A percentile compares a stretch with the other conserved stretches of the same genome.
Evolutionary conservation across 2,888 invertebrate species (phyloP).

Genomic region (Thymelicus sylvestris): DNA sequence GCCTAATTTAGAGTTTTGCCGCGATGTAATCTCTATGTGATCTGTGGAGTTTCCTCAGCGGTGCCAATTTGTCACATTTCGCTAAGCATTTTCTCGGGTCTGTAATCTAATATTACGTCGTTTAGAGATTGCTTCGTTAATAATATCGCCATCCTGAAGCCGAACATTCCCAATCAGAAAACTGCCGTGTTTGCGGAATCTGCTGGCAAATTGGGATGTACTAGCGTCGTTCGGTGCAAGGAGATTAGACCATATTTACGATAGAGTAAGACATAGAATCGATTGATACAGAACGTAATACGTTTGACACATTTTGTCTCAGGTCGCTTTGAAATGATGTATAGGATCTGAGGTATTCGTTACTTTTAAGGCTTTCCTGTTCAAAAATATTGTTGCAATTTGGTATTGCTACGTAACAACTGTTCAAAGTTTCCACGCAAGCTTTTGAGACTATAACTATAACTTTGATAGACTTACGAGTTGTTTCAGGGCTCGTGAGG

Average conservation of each 20-base stretch:
- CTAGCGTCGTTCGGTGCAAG: neutral
- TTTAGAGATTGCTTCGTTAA: constrained; percentile 24
- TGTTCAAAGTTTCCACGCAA: neutral
- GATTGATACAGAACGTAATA: neutral
- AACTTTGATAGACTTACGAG: no score
- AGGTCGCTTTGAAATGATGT: constrained; percentile 3
- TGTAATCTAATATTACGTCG: constrained; percentile 10
- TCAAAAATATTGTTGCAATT: neutral
- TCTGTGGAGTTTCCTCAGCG: neutral
- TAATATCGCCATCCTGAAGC: constrained; percentile 11
- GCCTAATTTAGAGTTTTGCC: neutral
- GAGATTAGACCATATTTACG: constrained; percentile 2
- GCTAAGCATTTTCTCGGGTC: constrained; percentile 11
- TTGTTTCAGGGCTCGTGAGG: no score
- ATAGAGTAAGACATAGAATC: neutral
- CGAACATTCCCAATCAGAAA: constrained; percentile 35
- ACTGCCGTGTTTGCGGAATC: constrained; percentile 26
- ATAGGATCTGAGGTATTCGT: constrained; percentile 5
- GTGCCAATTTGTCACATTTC: constrained; percentile 9
- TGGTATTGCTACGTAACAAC: neutral
- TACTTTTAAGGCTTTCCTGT: neutral
- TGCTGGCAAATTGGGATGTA: constrained; percentile 27
- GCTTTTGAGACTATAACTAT: no score
- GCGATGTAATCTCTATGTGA: constrained; percentile 1
- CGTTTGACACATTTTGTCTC: neutral